Conservation (phyloP, 2,888 invertebrate species). For the Thyatira batis region DNA sequence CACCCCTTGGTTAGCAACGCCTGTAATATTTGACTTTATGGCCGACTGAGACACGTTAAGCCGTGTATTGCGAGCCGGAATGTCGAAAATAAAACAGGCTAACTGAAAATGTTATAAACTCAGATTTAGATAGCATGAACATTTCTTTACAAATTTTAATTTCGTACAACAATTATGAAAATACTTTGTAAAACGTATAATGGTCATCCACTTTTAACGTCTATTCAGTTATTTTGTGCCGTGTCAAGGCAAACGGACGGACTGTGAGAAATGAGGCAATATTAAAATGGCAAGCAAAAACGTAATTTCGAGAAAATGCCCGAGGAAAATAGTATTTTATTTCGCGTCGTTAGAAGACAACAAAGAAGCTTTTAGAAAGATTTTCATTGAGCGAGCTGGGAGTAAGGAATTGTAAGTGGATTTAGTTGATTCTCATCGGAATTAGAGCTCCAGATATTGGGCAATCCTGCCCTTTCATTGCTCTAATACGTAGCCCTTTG, state of each 20-base stretch:
- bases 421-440: conserved; percentile 55
- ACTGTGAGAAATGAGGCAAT: conserved; percentile 35
- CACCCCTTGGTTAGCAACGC: conserved; percentile 9
- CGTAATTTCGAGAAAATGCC: conserved; percentile 46
- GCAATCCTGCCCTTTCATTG: conserved; percentile 54
- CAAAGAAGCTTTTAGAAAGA: conserved; percentile 58
- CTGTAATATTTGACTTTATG: background rate
- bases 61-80: background rate
- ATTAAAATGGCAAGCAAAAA: conserved; percentile 48
- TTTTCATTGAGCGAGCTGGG: conserved; percentile 50
- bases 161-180: conserved; percentile 28
- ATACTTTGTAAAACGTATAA: conserved; percentile 29
- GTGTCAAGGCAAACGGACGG: conserved; percentile 29
- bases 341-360: conserved; percentile 42
- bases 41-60: background rate
- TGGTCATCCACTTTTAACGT: conserved; percentile 33
- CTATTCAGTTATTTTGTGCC: conserved; percentile 38
- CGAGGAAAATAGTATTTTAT: conserved; percentile 49
- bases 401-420: conserved; percentile 58
- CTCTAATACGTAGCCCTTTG: conserved; percentile 55
- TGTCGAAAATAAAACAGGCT: background rate
- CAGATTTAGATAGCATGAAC: background rate
- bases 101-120: background rate
- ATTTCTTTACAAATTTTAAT: conserved; percentile 9
- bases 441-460: conserved; percentile 51